Evolutionary conservation across 2,797 vertebrate genomes (phyloP), one percentile per base, ranked within the genome.

Genomic region (Lepus townsendii): DNA sequence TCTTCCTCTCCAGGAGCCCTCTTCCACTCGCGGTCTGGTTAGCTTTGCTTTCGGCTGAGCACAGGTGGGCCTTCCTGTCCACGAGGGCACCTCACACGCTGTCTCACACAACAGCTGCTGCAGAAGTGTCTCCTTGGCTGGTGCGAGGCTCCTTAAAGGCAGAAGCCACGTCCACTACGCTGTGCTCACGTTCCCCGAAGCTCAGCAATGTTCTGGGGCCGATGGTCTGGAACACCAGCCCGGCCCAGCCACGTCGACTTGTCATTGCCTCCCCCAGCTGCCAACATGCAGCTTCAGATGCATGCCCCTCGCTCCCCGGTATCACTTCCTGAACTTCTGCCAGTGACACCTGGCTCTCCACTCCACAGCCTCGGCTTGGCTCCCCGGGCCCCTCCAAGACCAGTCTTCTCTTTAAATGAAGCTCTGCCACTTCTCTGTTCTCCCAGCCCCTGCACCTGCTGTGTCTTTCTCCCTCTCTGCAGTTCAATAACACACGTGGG

Each of bases 241-340:
- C 0, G 0, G 68, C 4, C 47, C 14, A 26, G 38, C 35, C 83
- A 7, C 0, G 30, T 47, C 38, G 17, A 13, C 32, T 11, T 4
- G 16, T 38, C 42, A 14, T 1, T 2, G 38, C 38, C 14, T 82
- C 47, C 60, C 24, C 42, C 27, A 38, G 12, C 11, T 38, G 57
- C 78, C 52, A 20, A 60, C 17, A n/a, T 0, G 6, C 35, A 54
- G 57, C 0, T 1, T 2, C 66, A 1, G 65, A 3, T 3, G 2
- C 9, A 9, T 19, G 26, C 4, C 50, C 9, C 1, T n/a, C 54
- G 2, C 30, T 60, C 26, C 1, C 26, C 22, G 54, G 19, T 62
- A 6, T 35, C 2, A 3, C 9, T 13, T 66, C 52, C 57, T 32
- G 13, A 71, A 62, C 22, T 0, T 22, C 20, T 63, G 27, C 30